A percentile compares a stretch with the other conserved stretches of the same genome.
Evolutionary conservation across 2,113 vertebrate genomes (phyloP).

Genomic region (Eonycteris spelaea): DNA sequence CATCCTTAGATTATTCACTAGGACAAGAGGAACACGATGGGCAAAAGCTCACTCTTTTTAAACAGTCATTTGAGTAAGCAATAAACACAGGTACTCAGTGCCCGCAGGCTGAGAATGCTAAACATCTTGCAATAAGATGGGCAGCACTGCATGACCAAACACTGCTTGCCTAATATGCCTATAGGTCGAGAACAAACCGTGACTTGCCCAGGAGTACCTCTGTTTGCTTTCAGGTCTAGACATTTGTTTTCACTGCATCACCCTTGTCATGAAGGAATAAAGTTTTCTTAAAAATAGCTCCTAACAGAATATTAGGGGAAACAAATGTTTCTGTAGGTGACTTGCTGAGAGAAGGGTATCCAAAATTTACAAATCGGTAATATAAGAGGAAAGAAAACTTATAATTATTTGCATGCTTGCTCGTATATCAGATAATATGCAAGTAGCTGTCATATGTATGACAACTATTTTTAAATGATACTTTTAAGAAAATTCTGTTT

Average conservation of each 20-base stretch:
- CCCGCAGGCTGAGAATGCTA: not conserved
- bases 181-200: not conserved
- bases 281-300: not conserved
- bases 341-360: not conserved
- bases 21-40: not conserved
- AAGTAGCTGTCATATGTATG: not conserved
- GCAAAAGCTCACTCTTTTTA: not conserved
- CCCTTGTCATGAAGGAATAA: not conserved
- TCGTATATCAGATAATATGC: not conserved
- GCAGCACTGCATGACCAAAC: not conserved
- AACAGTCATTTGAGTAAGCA: not conserved
- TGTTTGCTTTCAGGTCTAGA: not conserved
- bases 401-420: not conserved
- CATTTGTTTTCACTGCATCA: not conserved
- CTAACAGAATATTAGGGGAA: not conserved
- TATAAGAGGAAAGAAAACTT: not conserved
- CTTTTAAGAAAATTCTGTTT: not conserved
- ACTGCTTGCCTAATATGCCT: not conserved
- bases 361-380: not conserved
- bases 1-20: not conserved
- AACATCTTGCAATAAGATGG: not conserved
- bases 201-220: not conserved
- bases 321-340: not conserved
- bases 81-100: not conserved
- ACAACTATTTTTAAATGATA: not conserved